Evolutionary conservation across 2,888 invertebrate genomes (phyloP).

Genomic region (Selenia dentaria): DNA sequence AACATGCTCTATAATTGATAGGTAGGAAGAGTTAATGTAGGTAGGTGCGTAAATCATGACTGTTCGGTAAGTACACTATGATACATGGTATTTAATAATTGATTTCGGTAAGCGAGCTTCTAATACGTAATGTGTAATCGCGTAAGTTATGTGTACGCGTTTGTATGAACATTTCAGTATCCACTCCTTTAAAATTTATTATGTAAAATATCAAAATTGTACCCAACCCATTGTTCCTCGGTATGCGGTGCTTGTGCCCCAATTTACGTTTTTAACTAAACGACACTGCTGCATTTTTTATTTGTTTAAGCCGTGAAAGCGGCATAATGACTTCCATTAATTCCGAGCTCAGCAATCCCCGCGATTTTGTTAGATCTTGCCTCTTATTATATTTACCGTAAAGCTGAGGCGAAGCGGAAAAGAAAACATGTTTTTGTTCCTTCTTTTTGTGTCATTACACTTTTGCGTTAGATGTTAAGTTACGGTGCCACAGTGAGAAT

Average conservation of each 20-base stretch:
- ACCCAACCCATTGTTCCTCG: constrained; percentile 29
- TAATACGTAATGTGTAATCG: constrained; percentile 20
- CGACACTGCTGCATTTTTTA: constrained; percentile 49
- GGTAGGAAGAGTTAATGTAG: too few species aligned
- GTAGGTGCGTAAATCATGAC: too few species aligned
- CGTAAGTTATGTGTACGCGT: constrained; percentile 23
- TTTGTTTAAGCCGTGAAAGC: constrained; percentile 48
- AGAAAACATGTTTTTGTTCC: constrained; percentile 31
- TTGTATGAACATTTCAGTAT: constrained; percentile 4
- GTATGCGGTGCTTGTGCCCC: constrained; percentile 1
- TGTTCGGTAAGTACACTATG: too few species aligned
- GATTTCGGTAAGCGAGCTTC: constrained; percentile 2
- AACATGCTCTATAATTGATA: too few species aligned
- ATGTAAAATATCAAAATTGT: constrained; percentile 22
- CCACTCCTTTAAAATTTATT: constrained; percentile 10
- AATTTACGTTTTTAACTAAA: constrained; percentile 29
- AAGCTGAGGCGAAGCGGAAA: constrained; percentile 39
- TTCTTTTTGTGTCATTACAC: constrained; percentile 27
- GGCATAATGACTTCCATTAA: constrained; percentile 56
- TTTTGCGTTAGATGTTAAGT: constrained; percentile 25
- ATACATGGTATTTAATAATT: too few species aligned
- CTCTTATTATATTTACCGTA: constrained; percentile 45
- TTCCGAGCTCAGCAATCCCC: constrained; percentile 50
- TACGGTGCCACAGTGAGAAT: constrained; percentile 25
- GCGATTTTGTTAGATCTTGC: constrained; percentile 48